These are phyloP conservation scores for Psittacula echo DNA, from an alignment of 2,797 vertebrate species.

Conservation along the genomic window DNA sequence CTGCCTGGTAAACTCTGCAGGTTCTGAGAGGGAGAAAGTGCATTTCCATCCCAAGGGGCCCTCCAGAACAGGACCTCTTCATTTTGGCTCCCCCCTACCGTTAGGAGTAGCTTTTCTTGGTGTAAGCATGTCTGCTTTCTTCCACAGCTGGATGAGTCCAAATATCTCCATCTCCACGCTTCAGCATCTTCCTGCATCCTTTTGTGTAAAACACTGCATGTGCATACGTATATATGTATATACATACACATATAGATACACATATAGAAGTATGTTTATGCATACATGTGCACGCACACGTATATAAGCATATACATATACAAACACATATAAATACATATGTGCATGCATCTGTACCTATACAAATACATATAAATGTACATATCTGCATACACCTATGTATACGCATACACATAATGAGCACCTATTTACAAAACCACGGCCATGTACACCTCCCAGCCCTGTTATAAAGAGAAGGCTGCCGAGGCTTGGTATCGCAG, in stretches of 20 bases:
- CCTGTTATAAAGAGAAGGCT: neutral
- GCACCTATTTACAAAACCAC: neutral
- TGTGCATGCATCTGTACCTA: neutral
- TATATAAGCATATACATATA: neutral
- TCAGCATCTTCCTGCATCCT: neutral
- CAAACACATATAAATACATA: no score
- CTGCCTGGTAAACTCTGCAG: neutral
- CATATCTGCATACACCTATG: neutral
- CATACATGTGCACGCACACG: neutral
- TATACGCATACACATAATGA: neutral
- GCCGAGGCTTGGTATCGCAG: neutral
- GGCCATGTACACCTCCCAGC: neutral
- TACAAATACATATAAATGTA: neutral
- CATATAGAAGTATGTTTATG: rapidly evolving
- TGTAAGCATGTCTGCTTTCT: neutral
- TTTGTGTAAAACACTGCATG: neutral
- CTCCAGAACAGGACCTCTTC: neutral
- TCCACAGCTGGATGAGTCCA: neutral
- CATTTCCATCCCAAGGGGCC: neutral
- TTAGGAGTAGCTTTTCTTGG: neutral
- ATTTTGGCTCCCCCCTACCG: neutral
- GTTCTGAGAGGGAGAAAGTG: neutral
- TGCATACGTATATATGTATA: rapidly evolving
- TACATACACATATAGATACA: rapidly evolving
- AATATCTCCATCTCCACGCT: neutral